These are phyloP conservation scores for Nomia melanderi DNA, from an alignment of 1,140 invertebrate species.

Conservation along the genomic window DNA sequence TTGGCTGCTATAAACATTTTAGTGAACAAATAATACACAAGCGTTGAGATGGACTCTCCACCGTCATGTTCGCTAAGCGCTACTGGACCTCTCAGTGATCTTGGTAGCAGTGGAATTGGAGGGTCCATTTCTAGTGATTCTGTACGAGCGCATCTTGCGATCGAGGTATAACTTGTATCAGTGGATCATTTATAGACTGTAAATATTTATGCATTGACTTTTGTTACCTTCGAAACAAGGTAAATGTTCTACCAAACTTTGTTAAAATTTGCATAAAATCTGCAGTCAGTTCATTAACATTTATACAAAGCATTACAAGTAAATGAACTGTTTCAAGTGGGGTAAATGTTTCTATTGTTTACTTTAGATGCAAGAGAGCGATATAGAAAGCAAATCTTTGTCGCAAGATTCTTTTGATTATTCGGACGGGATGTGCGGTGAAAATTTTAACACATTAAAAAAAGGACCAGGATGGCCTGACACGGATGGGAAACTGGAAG, in stretches of 20 bases:
- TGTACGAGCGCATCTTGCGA: conserved; percentile 78
- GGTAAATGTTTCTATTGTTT: conserved; percentile 15
- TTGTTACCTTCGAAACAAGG: no score
- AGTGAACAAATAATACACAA: conserved; percentile 26
- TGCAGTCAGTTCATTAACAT: neutral
- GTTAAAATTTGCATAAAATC: neutral
- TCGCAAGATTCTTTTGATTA: conserved; percentile 86
- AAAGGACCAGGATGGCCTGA: conserved; percentile 86
- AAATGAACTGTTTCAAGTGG: neutral
- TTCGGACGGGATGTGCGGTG: conserved; percentile 87
- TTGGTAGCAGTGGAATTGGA: conserved; percentile 80
- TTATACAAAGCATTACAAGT: neutral
- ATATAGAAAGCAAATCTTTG: conserved; percentile 84
- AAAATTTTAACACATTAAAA: conserved; percentile 91
- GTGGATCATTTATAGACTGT: neutral
- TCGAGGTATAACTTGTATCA: conserved; percentile 69
- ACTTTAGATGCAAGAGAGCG: conserved; percentile 84
- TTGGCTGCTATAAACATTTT: conserved; percentile 52
- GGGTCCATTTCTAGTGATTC: conserved; percentile 81
- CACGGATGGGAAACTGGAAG: conserved; percentile 74
- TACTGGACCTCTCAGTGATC: conserved; percentile 79
- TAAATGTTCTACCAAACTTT: no score
- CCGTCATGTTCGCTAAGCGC: conserved; percentile 81
- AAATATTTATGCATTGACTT: neutral
- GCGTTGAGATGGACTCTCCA: conserved; percentile 80